Evolutionary conservation across 2,113 vertebrate genomes (phyloP).

Genomic region (Antigone vipio): DNA sequence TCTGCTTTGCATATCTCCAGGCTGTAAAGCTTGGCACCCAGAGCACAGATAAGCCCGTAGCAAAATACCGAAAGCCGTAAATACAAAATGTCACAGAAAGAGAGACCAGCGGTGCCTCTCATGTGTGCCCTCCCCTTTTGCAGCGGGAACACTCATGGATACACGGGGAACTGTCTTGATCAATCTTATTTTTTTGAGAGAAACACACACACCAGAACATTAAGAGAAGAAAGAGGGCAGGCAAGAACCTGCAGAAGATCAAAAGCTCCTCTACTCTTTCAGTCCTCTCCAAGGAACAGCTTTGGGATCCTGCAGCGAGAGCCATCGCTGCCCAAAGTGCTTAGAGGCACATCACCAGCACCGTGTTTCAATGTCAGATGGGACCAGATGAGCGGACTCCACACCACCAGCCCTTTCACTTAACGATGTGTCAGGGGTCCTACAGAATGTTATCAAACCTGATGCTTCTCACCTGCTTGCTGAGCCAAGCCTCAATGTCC

Average conservation of each 20-base stretch:
- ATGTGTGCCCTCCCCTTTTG: neutral
- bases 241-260: neutral
- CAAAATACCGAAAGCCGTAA: fast-evolving
- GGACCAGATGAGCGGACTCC: neutral
- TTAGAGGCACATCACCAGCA: neutral
- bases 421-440: neutral
- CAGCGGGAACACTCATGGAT: neutral
- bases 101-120: neutral
- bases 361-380: fast-evolving
- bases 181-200: neutral
- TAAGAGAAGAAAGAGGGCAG: neutral
- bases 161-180: neutral
- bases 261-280: neutral
- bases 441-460: neutral
- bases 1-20: neutral
- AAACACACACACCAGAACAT: neutral
- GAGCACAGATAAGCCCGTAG: neutral
- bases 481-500: neutral
- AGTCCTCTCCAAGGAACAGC: neutral
- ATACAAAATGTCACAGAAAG: neutral
- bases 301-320: neutral
- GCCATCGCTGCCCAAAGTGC: neutral
- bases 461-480: neutral
- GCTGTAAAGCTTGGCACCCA: neutral
- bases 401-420: neutral